Evolutionary conservation across 2,797 vertebrate species (phyloP), one percentile per base, ranked within the genome.

Genomic region (Protosalanx chinensis): DNA sequence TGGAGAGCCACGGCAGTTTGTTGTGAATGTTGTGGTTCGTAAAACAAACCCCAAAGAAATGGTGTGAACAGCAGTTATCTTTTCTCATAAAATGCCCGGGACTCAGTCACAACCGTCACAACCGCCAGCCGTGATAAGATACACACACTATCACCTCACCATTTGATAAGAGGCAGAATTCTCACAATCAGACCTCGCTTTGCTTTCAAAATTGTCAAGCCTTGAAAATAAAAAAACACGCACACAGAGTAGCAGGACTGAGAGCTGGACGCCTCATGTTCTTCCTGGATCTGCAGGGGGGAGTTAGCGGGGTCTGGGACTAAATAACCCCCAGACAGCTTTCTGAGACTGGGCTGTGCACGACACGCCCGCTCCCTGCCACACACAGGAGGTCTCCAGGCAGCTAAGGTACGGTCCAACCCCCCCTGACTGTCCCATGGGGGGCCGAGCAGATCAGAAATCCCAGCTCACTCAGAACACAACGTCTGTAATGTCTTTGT

Each of bases 401-500:
- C 41, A 18, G 49, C 5, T 49, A 15, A 29, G 60, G 12, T 30
- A 30, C 60, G 41, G 53, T 72, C 86, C 78, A 86, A 27, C 23
- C 5, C 59, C 61, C 27, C 37, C 72, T 72, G 0, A 15, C 20
- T 46, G 70, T 84, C 87, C 66, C 76, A 61, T 6, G 81, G 78
- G 81, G 60, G 78, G 70, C 61, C 77, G 70, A 70, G 46, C 72
- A 33, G 71, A 85, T 88, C 87, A 84, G 84, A 85, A 82, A 81
- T 85, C 85, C 65, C 77, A 67, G 81, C 82, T 78, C 85, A 83
- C 79, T 81, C 78, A 3, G 20, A 72, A 73, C 75, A 81, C 78
- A 80, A 30, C 70, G 76, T 76, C 86, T 84, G 83, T 87, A 84
- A 86, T 81, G 77, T 81, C 84, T 84, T 83, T 86, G 82, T 86